Percentiles rank a stretch among this genome's conserved stretches.
These are phyloP conservation scores for Todiramphus chloris DNA, from an alignment of 2,113 vertebrate species.

Conservation along the genomic window DNA sequence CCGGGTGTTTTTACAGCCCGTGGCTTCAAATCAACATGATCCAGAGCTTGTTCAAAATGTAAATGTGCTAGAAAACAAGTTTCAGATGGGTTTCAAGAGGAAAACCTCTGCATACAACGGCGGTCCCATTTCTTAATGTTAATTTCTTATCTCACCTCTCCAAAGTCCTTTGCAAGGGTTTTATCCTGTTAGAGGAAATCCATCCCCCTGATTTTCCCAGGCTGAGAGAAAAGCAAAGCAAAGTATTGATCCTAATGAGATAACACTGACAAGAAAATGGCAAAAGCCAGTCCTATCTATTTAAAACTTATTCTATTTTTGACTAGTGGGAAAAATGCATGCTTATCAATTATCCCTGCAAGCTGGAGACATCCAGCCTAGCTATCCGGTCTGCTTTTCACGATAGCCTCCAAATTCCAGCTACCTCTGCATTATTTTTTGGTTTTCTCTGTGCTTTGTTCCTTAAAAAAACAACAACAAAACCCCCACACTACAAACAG, in stretches of 20 bases:
- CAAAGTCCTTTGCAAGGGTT: conserved; percentile 22
- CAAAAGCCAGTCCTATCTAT: background rate
- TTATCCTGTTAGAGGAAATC: conserved; percentile 41
- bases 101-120: background rate
- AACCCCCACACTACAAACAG: background rate
- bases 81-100: background rate
- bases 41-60: background rate
- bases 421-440: background rate
- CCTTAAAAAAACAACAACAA: background rate
- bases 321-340: background rate
- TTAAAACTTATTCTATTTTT: background rate
- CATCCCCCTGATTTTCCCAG: conserved; percentile 29
- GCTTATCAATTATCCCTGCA: background rate
- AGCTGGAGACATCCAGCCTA: background rate
- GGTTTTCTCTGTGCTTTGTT: background rate
- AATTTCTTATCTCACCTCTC: conserved; percentile 58
- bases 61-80: background rate
- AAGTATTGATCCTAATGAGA: conserved; percentile 41
- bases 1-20: background rate
- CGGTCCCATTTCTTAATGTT: background rate
- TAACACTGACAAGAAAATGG: background rate
- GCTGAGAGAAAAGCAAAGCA: conserved; percentile 20
- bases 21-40: background rate
- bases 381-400: background rate
- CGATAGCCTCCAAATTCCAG: background rate